Percentiles rank a stretch among this genome's conserved stretches.
Conservation (phyloP, 2,888 invertebrate genomes). For the Nomada ferruginata region DNA sequence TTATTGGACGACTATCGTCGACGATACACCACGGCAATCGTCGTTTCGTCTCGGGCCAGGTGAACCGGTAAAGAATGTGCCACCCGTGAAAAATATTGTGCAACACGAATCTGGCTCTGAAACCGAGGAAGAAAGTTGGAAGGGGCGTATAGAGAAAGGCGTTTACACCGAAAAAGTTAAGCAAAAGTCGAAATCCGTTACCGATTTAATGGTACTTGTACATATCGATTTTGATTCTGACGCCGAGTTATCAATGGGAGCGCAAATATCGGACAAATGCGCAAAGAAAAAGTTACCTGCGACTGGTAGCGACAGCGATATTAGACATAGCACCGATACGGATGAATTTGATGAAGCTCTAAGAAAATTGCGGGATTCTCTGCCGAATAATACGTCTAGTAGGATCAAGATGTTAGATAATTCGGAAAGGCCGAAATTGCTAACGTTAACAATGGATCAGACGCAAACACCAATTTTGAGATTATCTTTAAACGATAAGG, state of each 20-base stretch:
- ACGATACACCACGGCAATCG: slow-evolving; percentile 72
- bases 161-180: slow-evolving; percentile 87
- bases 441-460: slow-evolving; percentile 75
- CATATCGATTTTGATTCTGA: slow-evolving; percentile 89
- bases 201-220: slow-evolving; percentile 88
- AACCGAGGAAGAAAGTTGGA: slow-evolving; percentile 88
- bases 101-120: slow-evolving; percentile 86
- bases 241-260: slow-evolving; percentile 85
- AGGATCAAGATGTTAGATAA: slow-evolving; percentile 66
- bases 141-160: slow-evolving; percentile 86
- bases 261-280: slow-evolving; percentile 76
- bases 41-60: slow-evolving; percentile 81
- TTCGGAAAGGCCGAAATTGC: slow-evolving; percentile 74
- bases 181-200: slow-evolving; percentile 88
- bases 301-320: slow-evolving; percentile 86
- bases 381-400: slow-evolving; percentile 60
- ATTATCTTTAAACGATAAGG: slow-evolving; percentile 68
- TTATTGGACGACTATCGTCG: slow-evolving; percentile 77
- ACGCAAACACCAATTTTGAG: slow-evolving; percentile 79
- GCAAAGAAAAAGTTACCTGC: slow-evolving; percentile 78
- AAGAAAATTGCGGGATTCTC: slow-evolving; percentile 80
- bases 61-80: slow-evolving; percentile 77
- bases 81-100: slow-evolving; percentile 59
- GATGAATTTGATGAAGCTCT: slow-evolving; percentile 86
- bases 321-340: slow-evolving; percentile 84